phyloP scores from a whole-genome alignment of 2,797 vertebrate genomes.

The Amazonetta brasiliensis region DNA sequence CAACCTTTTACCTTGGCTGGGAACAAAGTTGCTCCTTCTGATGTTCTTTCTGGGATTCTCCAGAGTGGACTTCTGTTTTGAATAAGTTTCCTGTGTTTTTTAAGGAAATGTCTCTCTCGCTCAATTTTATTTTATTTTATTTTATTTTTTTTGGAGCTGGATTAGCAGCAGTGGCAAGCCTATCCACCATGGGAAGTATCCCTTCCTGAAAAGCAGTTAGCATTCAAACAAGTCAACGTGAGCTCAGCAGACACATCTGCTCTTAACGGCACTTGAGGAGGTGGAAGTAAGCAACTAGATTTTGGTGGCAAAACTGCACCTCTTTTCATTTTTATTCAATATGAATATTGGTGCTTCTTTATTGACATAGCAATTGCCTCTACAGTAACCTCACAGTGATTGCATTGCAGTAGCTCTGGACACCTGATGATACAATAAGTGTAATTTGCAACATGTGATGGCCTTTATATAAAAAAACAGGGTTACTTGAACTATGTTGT shows the following conservation, averaged over 20 bases:
- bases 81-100: background rate
- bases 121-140: background rate
- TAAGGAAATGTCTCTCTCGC: background rate
- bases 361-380: background rate
- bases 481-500: background rate
- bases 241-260: background rate
- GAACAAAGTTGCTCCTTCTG: background rate
- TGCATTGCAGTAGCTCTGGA: background rate
- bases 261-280: background rate
- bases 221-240: background rate
- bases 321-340: background rate
- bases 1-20: background rate
- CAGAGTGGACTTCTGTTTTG: background rate
- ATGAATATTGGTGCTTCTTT: background rate
- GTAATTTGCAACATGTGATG: background rate
- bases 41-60: background rate
- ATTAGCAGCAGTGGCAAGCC: background rate
- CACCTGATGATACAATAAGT: rapidly evolving
- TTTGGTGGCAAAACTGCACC: background rate
- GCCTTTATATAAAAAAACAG: background rate
- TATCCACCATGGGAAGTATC: background rate
- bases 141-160: background rate
- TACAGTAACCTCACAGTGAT: background rate
- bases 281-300: background rate
- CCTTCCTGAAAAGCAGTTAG: background rate